Evolutionary conservation across 2,888 invertebrate species (phyloP).

Genomic region (Caenorhabditis imperialis): DNA sequence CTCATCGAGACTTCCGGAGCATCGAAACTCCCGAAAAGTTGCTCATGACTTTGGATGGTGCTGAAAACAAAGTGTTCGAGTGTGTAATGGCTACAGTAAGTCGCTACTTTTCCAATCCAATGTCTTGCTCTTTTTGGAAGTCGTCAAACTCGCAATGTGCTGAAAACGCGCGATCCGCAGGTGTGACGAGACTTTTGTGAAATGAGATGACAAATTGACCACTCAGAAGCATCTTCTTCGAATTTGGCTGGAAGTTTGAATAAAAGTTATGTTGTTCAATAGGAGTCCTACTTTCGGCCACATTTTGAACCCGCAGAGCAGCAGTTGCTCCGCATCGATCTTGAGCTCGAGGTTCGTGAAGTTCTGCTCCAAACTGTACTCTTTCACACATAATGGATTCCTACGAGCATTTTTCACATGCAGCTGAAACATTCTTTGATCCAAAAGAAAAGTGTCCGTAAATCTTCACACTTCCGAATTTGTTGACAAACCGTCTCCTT

Average conservation of each 20-base stretch:
- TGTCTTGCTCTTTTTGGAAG: slow-evolving; percentile 13
- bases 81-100: no score
- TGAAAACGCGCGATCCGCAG: slow-evolving; percentile 33
- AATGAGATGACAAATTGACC: slow-evolving; percentile 45
- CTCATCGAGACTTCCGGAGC: slow-evolving; percentile 27
- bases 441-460: no score
- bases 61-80: slow-evolving; percentile 12
- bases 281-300: slow-evolving; percentile 20
- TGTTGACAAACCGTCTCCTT: no score
- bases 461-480: no score
- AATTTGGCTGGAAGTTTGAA: slow-evolving; percentile 31
- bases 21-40: slow-evolving; percentile 27
- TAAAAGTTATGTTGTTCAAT: no score
- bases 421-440: no score
- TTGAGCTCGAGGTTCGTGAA: slow-evolving; percentile 16
- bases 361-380: slow-evolving; percentile 13
- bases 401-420: slow-evolving; percentile 29
- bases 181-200: slow-evolving; percentile 33
- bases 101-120: slow-evolving; percentile 14
- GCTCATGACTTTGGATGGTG: slow-evolving; percentile 15
- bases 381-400: slow-evolving; percentile 10
- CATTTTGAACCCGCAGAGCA: slow-evolving; percentile 34
- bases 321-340: slow-evolving; percentile 19
- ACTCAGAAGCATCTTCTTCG: slow-evolving; percentile 16
- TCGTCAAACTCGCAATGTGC: slow-evolving; percentile 50